Base-by-base conservation (phyloP, 53 echinoderm and acorn worm genomes). In the Holothuria scabra region DNA sequence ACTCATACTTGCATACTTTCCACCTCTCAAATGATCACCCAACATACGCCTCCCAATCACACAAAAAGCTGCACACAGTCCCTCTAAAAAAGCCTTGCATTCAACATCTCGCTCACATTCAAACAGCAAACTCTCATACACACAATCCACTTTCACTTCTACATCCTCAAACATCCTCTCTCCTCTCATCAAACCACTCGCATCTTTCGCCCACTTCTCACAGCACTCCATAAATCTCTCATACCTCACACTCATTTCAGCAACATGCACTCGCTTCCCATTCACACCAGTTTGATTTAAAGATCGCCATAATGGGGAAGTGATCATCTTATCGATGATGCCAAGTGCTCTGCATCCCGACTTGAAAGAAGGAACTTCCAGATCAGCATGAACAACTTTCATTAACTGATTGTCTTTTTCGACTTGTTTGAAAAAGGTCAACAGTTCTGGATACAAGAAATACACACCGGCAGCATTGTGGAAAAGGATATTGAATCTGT, bases 401-500 rank as follows among this genome's bases (percentile, higher is more conserved):
- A 35, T 33, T 2, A 65, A 52, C 11, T 37, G 25, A n/a, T n/a
- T n/a, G n/a, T n/a, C n/a, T n/a, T n/a, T n/a, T n/a, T n/a, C n/a
- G n/a, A n/a, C n/a, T n/a, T n/a, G n/a, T n/a, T n/a, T n/a, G n/a
- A n/a, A n/a, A n/a, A n/a, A n/a, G n/a, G n/a, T n/a, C n/a, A 56
- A 14, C 64, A 92, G 68, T 8, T 86, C 66, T 14, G 66, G 66
- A 25, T 56, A 11, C 4, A 92, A 80, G 38, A 56, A 25, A 38
- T 60, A 69, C 32, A 92, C 92, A 21, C 92, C 86, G 22, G 89
- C 89, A 70, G 75, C 74, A 32, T 92, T 92, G 56, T 92, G 89
- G 64, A 92, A 92, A 18, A 92, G 29, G 33, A 92, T 89, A 37
- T 92, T 92, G 28, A 92, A 92, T 9, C 89, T 66, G 41, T 92